Evolutionary conservation across 2,113 vertebrate genomes (phyloP).

Genomic region (Prinia subflava): DNA sequence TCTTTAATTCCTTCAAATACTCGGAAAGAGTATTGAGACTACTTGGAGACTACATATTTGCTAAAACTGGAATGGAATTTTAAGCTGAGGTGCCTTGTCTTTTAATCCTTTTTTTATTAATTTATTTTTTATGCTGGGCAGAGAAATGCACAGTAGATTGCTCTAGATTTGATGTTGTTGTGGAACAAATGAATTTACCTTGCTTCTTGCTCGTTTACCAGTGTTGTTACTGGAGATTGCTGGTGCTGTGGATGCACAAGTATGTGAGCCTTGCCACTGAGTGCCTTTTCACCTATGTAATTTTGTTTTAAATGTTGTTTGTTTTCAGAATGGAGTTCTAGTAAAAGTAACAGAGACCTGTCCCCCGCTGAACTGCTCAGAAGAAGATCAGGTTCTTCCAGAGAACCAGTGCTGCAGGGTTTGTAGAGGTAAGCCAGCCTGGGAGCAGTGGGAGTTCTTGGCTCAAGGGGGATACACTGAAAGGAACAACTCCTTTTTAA

Average conservation of each 20-base stretch:
- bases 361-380: constrained; percentile 87
- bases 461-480: background rate
- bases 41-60: background rate
- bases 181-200: background rate
- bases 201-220: background rate
- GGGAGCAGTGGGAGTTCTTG: background rate
- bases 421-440: constrained; percentile 82
- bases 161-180: background rate
- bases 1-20: background rate
- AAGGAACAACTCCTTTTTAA: background rate
- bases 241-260: background rate
- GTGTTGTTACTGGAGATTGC: background rate
- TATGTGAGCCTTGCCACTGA: background rate
- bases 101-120: background rate
- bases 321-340: constrained; percentile 84
- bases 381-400: constrained; percentile 83
- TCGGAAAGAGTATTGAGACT: background rate
- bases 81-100: background rate
- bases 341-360: constrained; percentile 85
- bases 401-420: constrained; percentile 94
- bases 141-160: background rate
- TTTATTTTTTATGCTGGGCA: background rate
- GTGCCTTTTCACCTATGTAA: background rate
- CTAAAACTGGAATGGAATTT: background rate
- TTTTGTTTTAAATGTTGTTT: constrained; percentile 2